Conservation (phyloP, 2,888 invertebrate species). For the Lottia gigantea region DNA sequence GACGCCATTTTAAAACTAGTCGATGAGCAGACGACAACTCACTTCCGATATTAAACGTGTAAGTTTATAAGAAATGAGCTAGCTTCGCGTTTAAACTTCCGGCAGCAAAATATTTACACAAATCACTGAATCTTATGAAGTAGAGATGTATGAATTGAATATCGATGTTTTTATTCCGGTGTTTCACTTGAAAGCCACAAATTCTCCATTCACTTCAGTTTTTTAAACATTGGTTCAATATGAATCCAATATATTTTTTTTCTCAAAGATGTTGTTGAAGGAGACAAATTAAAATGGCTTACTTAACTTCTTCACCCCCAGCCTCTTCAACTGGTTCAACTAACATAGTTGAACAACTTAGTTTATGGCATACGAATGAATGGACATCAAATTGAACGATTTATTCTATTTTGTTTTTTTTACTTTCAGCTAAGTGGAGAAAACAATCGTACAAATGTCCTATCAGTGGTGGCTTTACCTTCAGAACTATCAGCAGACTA, state of each 20-base stretch:
- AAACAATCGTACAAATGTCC: constrained; percentile 47
- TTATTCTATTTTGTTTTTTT: neutral
- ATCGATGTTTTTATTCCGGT: neutral
- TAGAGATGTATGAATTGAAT: neutral
- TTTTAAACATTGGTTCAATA: too few relatives aligned
- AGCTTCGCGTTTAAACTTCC: constrained; percentile 4
- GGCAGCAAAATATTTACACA: constrained; percentile 8
- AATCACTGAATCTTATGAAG: neutral
- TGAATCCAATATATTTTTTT: too few relatives aligned
- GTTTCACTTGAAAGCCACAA: too few relatives aligned
- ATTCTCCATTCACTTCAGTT: too few relatives aligned
- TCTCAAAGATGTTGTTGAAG: too few relatives aligned
- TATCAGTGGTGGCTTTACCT: constrained; percentile 56
- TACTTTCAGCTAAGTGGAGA: constrained; percentile 47
- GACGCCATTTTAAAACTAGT: neutral
- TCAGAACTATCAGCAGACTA: constrained; percentile 51
- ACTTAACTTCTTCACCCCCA: too few relatives aligned
- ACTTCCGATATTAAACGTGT: neutral
- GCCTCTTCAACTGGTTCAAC: too few relatives aligned
- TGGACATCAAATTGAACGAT: too few relatives aligned
- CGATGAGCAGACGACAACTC: neutral
- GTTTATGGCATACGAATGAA: too few relatives aligned
- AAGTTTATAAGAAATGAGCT: neutral
- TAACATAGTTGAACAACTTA: too few relatives aligned
- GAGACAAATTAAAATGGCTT: too few relatives aligned